Percentiles rank a stretch among this genome's conserved stretches.
Evolutionary conservation across 2,113 vertebrate genomes (phyloP).

Genomic region (Cyanoramphus novaezelandiae): DNA sequence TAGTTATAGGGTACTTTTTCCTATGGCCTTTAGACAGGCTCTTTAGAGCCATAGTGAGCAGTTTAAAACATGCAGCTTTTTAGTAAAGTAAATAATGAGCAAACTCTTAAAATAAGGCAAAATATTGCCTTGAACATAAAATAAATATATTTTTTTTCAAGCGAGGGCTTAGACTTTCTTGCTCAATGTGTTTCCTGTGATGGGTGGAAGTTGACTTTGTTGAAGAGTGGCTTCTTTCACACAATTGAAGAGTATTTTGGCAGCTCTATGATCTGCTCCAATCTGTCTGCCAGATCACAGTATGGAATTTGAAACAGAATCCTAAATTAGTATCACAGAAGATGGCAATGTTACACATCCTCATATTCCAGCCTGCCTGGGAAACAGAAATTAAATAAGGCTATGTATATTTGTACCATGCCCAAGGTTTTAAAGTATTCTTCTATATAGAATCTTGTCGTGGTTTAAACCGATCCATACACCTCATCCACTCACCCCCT

Average conservation of each 20-base stretch:
- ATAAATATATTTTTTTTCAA: background rate
- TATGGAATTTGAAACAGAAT: background rate
- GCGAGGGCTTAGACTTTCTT: background rate
- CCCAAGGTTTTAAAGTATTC: background rate
- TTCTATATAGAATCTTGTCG: background rate
- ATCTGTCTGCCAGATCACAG: background rate
- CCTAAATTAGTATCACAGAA: background rate
- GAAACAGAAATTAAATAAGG: background rate
- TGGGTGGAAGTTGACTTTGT: background rate
- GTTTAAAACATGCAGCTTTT: background rate
- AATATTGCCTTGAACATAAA: background rate
- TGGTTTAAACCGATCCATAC: no score
- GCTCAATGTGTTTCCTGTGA: background rate
- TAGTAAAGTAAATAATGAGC: background rate
- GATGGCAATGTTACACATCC: background rate
- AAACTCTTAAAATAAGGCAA: background rate
- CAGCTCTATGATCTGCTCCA: background rate
- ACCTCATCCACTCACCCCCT: no score
- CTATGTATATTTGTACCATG: background rate
- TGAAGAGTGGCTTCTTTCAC: background rate
- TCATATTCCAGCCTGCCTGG: background rate
- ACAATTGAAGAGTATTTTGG: background rate
- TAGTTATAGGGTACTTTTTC: background rate
- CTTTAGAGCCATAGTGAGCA: background rate
- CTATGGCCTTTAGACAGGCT: accelerated